Conservation (phyloP, 35 echinoderm and acorn worm species). For the Antedon bifida region DNA sequence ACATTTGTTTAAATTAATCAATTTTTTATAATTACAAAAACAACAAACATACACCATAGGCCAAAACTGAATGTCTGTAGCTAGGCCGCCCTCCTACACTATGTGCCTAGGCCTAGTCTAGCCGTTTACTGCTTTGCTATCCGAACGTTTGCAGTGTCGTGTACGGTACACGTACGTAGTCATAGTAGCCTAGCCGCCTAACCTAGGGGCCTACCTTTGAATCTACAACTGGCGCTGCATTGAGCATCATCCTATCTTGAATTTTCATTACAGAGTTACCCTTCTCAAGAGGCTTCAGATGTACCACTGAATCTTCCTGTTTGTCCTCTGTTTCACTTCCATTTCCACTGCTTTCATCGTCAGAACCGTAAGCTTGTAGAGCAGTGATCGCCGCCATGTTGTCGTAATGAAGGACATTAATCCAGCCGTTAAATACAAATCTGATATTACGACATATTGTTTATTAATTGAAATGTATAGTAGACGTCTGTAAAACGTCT, state of each 20-base stretch:
- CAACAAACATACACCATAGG: too few species aligned
- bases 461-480: background rate
- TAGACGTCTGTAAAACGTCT: background rate
- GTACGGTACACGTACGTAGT: too few species aligned
- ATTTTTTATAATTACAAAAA: too few species aligned
- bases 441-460: background rate
- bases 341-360: constrained; percentile 42
- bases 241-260: constrained; percentile 52
- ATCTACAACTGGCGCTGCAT: constrained; percentile 72
- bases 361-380: constrained; percentile 49
- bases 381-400: constrained; percentile 52
- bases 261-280: constrained; percentile 36
- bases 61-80: too few species aligned
- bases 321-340: constrained; percentile 16
- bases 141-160: too few species aligned
- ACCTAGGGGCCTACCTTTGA: background rate
- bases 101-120: too few species aligned
- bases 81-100: too few species aligned
- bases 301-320: constrained; percentile 28
- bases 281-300: constrained; percentile 54
- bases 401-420: background rate
- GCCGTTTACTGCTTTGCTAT: too few species aligned
- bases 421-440: background rate
- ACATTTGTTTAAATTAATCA: too few species aligned
- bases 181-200: background rate